Conservation (phyloP, 2,113 vertebrate genomes). For the Sturnus vulgaris region DNA sequence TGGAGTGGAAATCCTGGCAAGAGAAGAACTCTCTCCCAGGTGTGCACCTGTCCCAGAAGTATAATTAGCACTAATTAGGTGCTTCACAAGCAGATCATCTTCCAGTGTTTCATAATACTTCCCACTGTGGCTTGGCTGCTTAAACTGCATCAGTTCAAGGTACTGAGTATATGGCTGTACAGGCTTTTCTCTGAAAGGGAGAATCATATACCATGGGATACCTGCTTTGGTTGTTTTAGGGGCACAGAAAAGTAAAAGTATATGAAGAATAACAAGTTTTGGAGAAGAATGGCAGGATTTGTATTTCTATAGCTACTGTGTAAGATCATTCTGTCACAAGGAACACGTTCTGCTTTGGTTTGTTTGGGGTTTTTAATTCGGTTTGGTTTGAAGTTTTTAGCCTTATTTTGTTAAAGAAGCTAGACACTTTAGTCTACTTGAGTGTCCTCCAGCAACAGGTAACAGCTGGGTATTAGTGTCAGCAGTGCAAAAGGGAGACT, state of each 20-base stretch:
- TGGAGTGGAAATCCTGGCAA: background rate
- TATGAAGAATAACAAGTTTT: constrained; percentile 2
- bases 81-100: background rate
- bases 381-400: background rate
- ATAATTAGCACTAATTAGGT: background rate
- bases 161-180: fast-evolving
- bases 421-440: background rate
- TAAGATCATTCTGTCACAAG: background rate
- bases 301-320: background rate
- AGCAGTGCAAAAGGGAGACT: background rate
- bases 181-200: background rate
- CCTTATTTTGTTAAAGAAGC: background rate
- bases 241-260: background rate
- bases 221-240: constrained; percentile 32
- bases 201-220: background rate
- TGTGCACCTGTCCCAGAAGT: background rate
- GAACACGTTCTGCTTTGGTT: background rate
- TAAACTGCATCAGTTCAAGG: background rate
- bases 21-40: background rate
- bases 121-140: background rate
- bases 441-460: background rate
- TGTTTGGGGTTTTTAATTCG: too few species aligned
- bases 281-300: background rate
- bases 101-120: background rate
- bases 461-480: background rate